A percentile compares a stretch with the other conserved stretches of the same genome.
These are phyloP conservation scores for Ambastaia sidthimunki DNA, from an alignment of 2,797 vertebrate species.

Conservation along the genomic window DNA sequence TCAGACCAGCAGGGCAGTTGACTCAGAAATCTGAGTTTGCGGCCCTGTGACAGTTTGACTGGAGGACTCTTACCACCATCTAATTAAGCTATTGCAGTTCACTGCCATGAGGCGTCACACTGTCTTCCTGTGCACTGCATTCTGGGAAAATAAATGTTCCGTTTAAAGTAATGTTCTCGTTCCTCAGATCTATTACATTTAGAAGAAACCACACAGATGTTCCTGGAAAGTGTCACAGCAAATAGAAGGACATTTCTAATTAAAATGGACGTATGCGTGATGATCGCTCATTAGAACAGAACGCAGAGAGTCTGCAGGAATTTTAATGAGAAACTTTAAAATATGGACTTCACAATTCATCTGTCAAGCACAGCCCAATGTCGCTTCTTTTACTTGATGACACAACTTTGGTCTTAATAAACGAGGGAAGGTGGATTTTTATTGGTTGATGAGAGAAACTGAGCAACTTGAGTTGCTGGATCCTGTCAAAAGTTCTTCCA, in stretches of 20 bases:
- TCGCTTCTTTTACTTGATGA: slow-evolving; percentile 22
- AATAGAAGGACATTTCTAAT: slow-evolving; percentile 55
- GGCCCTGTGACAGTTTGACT: slow-evolving; percentile 27
- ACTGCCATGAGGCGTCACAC: neutral
- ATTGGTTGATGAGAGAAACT: neutral
- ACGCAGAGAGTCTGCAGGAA: slow-evolving; percentile 43
- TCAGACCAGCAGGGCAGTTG: slow-evolving; percentile 21
- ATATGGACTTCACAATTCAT: slow-evolving; percentile 31
- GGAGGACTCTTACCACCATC: slow-evolving; percentile 4
- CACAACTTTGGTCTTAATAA: slow-evolving; percentile 22
- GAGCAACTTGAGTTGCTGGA: neutral
- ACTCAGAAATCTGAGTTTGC: slow-evolving; percentile 20
- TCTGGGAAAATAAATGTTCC: neutral
- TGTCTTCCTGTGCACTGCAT: neutral
- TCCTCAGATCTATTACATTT: neutral
- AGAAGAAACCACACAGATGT: slow-evolving; percentile 11
- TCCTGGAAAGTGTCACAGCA: slow-evolving; percentile 24
- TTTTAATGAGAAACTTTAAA: slow-evolving; percentile 53
- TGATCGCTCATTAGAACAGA: slow-evolving; percentile 54
- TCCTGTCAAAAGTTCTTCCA: neutral
- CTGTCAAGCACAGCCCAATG: neutral
- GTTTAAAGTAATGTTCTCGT: neutral
- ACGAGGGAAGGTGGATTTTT: neutral
- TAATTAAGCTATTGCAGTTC: slow-evolving; percentile 25
- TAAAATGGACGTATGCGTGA: slow-evolving; percentile 62